Base-by-base conservation (phyloP, 2,797 vertebrate species). In the Orientallactaga sibirica region DNA sequence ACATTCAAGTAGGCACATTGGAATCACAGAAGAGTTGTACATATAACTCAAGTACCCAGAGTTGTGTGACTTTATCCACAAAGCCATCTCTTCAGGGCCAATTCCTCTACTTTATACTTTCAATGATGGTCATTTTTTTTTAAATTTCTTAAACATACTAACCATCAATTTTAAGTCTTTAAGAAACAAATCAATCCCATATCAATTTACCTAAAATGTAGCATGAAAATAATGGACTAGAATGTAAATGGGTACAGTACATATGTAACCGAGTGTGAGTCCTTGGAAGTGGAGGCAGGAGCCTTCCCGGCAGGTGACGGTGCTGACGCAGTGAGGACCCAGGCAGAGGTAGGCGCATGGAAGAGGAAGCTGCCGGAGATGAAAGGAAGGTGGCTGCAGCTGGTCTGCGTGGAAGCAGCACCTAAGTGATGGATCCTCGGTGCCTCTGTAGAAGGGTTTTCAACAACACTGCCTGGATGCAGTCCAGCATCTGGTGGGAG, bases 151-250 rank as follows among this genome's bases (percentile, higher is more conserved):
- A 82, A 12, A 52, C 25, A 37, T 19, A 16, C 48, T 58, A 84
- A 58, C 41, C 25, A 90, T 6, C 66, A 22, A 71, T 62, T 64
- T 90, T 79, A 92, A 76, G 77, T 68, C 86, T 33, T 66, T 27
- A 83, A 74, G 71, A 55, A 5, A 70, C 48, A 62, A 52, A 88
- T 61, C 29, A 25, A 77, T 77, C 68, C 61, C 67, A 41, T 27
- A 12, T 2, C 43, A 55, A 66, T 33, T 24, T 74, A 18, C 29
- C 78, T 87, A 20, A 29, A 61, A 58, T 24, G 55, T 61, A 89
- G 79, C 58, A 93, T 15, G 52, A 90, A 93, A 78, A 71, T 10
- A 86, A 62, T 16, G 20, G n/a, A 66, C 52, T 85, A 67, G 86
- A 68, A 83, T 20, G 9, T 68, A 75, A 58, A 24, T 16, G 7